phyloP scores from a whole-genome alignment of 1,140 invertebrate genomes.

The Reticulitermes speratus region DNA sequence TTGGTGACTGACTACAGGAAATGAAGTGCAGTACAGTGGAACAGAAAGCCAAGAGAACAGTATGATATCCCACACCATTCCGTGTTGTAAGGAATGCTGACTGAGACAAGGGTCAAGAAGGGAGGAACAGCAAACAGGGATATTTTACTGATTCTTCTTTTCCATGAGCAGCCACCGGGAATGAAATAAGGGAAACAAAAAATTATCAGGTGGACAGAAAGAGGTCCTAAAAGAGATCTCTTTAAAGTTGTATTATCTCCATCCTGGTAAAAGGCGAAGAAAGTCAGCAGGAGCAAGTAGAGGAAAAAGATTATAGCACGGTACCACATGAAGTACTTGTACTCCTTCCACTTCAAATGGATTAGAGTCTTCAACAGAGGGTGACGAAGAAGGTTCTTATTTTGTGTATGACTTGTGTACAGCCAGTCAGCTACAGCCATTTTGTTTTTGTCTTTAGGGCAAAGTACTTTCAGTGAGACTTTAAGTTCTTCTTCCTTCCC shows the following conservation, averaged over 20 bases:
- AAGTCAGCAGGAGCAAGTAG: not conserved
- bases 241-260: rapidly evolving
- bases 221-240: not conserved
- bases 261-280: not conserved
- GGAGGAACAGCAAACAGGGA: not conserved
- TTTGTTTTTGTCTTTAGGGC: not conserved
- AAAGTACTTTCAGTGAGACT: not conserved
- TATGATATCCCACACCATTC: not conserved
- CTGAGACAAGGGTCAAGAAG: not conserved
- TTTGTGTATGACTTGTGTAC: not conserved
- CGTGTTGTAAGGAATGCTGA: not conserved
- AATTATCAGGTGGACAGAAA: not conserved
- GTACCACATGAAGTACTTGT: not conserved
- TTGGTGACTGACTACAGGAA: not conserved
- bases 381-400: not conserved
- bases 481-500: not conserved
- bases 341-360: not conserved
- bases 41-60: not conserved
- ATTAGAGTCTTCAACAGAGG: not conserved
- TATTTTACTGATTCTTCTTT: not conserved
- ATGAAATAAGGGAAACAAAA: not conserved
- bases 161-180: not conserved
- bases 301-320: not conserved
- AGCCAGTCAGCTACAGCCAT: not conserved
- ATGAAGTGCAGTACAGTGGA: not conserved